A percentile compares a stretch with the other conserved stretches of the same genome.
Conservation (phyloP, 2,888 invertebrate species). For the Polymixis lichenea region DNA sequence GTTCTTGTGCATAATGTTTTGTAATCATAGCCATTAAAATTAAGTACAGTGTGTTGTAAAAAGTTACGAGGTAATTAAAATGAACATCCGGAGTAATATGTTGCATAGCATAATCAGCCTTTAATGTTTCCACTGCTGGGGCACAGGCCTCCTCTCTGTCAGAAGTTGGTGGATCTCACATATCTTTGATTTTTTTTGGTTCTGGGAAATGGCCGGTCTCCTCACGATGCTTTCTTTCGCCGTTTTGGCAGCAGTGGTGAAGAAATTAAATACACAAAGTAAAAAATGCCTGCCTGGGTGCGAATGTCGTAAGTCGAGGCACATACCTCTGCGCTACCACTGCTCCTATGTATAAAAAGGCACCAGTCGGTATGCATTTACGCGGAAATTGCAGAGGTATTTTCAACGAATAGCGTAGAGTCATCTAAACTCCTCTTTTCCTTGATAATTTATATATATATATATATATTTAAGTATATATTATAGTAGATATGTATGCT, state of each 20-base stretch:
- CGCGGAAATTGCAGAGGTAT: too few relatives aligned
- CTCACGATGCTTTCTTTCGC: neutral
- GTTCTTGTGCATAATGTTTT: slow-evolving; percentile 63
- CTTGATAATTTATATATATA: too few relatives aligned
- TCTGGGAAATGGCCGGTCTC: neutral
- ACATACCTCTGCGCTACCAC: neutral
- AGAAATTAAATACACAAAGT: neutral
- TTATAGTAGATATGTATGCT: too few relatives aligned
- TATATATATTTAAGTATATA: too few relatives aligned
- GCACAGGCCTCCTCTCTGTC: neutral
- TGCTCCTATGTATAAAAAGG: neutral
- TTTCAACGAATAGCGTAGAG: too few relatives aligned
- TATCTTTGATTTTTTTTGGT: neutral
- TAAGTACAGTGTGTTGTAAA: slow-evolving; percentile 64
- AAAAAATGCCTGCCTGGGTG: neutral
- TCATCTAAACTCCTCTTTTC: too few relatives aligned
- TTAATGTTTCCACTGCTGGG: neutral
- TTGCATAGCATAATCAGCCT: neutral
- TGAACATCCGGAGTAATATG: neutral
- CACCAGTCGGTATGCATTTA: too few relatives aligned
- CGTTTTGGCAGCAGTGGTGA: neutral
- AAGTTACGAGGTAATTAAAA: slow-evolving; percentile 1
- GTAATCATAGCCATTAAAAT: slow-evolving; percentile 51
- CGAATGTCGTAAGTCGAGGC: neutral
- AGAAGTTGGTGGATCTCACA: neutral